phyloP scores from a whole-genome alignment of 2,113 vertebrate genomes.

The Platichthys stellatus region DNA sequence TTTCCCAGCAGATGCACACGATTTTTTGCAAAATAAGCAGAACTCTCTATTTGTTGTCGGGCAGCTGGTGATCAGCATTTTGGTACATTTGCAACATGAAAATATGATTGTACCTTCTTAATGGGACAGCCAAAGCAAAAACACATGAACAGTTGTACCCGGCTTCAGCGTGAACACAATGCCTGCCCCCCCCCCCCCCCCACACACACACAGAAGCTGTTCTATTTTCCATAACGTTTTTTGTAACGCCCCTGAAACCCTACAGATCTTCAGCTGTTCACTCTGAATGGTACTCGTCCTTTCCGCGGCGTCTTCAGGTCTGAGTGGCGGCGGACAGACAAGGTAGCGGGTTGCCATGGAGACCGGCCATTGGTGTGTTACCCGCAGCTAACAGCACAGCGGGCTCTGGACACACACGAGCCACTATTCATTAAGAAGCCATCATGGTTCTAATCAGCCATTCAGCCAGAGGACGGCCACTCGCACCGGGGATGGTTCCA shows the following conservation, averaged over 20 bases:
- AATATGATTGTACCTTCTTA: conserved; percentile 47
- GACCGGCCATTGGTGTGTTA: conserved; percentile 57
- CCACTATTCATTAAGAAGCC: conserved; percentile 45
- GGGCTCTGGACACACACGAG: conserved; percentile 33
- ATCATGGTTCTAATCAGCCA: conserved; percentile 36
- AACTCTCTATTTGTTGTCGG: conserved; percentile 18
- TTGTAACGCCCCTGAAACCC: conserved; percentile 29
- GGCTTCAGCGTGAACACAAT: conserved; percentile 3
- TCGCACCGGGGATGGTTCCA: conserved; percentile 28
- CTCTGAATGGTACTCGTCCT: conserved; percentile 48
- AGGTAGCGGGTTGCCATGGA: conserved; percentile 65
- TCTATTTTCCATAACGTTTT: conserved; percentile 9
- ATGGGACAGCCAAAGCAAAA: conserved; percentile 55
- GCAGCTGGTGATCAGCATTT: conserved; percentile 25
- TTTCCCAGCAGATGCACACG: conserved; percentile 31
- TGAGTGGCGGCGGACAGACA: conserved; percentile 41
- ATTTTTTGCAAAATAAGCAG: conserved; percentile 24
- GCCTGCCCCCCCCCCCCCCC: not conserved
- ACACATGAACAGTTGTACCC: conserved; percentile 19
- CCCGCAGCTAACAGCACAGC: conserved; percentile 49
- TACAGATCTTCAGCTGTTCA: conserved; percentile 43
- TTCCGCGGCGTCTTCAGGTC: conserved; percentile 28
- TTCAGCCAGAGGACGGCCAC: conserved; percentile 11
- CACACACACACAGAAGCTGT: not conserved
- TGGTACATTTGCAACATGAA: conserved; percentile 39